Evolutionary conservation across 2,888 invertebrate species (phyloP), one percentile per base, ranked within the genome.

Genomic region (Dermolepida albohirtum): DNA sequence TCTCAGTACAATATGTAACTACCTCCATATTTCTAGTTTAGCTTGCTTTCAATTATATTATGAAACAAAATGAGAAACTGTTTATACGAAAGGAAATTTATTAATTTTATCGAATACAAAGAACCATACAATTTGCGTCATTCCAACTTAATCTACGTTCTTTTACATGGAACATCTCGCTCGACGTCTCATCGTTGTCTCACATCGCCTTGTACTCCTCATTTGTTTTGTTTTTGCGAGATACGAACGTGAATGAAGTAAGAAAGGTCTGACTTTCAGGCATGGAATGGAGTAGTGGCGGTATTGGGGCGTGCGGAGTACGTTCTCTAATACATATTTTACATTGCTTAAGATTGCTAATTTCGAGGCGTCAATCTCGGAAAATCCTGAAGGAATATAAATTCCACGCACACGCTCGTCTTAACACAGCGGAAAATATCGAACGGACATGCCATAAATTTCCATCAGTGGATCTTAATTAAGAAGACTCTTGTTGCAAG

Each of bases 291-390:
- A 10, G 34, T 29, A 29, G 14, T 47, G 44, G n/a, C 44, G 44
- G 22, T 22, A 22, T 47, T 17, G 17, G 14, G 5, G n/a, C 10
- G 8, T 0, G n/a, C 44, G 5, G 1, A 16, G 51, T n/a, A 8
- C 14, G 14, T 52, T 52, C 51, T 14, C 14, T 52, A 34, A 34
- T 52, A 34, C 29, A 52, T 52, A 52, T 52, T 52, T 52, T 16
- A 52, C 29, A 34, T 29, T 2, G 51, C 14, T 27, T 52, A 52
- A 52, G 51, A 52, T 52, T 52, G 29, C 14, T 52, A 52, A 52
- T 52, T 52, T 52, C 51, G 51, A 14, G 12, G 29, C 51, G 8
- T 29, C 51, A 29, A 52, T 52, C 51, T 29, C 51, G 29, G 10
- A 29, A 29, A 52, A 52, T 34, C 29, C 51, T 29, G 51, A 51